These are phyloP conservation scores for Drosophila mimetica DNA, from an alignment of 2,888 invertebrate species.

Conservation along the genomic window DNA sequence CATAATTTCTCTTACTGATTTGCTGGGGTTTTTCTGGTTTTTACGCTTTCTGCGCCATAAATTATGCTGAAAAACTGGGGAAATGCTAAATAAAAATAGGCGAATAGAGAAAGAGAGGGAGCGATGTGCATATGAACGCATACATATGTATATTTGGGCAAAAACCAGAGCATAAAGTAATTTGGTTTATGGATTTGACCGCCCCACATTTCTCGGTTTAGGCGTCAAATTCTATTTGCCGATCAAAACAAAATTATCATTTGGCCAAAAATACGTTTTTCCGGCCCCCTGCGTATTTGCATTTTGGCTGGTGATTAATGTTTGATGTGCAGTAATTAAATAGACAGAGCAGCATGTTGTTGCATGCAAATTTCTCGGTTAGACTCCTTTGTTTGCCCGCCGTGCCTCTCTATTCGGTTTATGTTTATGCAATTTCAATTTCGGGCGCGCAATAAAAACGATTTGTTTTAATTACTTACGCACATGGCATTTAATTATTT, in stretches of 20 bases:
- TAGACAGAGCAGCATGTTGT: conserved; percentile 53
- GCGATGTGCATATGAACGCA: conserved; percentile 1
- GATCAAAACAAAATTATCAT: conserved; percentile 69
- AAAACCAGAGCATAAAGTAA: conserved; percentile 63
- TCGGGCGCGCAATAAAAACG: conserved; percentile 71
- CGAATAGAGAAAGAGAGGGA: neutral
- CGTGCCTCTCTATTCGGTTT: conserved; percentile 32
- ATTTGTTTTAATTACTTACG: conserved; percentile 80
- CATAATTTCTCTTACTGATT: conserved; percentile 76
- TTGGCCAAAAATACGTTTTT: conserved; percentile 51
- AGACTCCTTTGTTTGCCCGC: conserved; percentile 36
- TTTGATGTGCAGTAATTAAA: conserved; percentile 75
- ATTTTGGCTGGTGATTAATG: conserved; percentile 70
- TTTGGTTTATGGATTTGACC: conserved; percentile 63
- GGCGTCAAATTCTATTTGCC: conserved; percentile 54
- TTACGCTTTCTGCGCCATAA: conserved; percentile 74
- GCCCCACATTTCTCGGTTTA: conserved; percentile 35
- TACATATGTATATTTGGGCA: conserved; percentile 9
- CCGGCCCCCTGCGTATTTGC: conserved; percentile 54
- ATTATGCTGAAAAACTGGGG: conserved; percentile 72
- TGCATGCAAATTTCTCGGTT: conserved; percentile 58
- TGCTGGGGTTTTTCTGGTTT: conserved; percentile 65
- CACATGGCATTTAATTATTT: conserved; percentile 80
- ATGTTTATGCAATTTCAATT: conserved; percentile 77
- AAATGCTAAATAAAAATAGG: conserved; percentile 26